Percentiles rank a stretch among this genome's conserved stretches.
Evolutionary conservation across 2,113 vertebrate genomes (phyloP).

Genomic region (Crypturellus undulatus): DNA sequence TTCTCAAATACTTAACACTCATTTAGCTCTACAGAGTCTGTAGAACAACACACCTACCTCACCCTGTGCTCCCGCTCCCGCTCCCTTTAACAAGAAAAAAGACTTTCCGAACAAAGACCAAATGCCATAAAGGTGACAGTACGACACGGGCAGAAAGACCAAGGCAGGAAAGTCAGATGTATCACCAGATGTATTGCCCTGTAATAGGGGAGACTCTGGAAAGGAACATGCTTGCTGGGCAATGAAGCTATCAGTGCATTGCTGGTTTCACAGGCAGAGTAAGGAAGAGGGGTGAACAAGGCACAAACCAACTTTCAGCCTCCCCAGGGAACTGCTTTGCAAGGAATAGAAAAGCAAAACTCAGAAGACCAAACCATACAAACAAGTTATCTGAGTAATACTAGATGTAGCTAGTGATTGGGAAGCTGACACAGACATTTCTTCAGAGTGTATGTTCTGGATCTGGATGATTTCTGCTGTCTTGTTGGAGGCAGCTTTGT

Average conservation of each 20-base stretch:
- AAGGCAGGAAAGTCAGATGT: background rate
- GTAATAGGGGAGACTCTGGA: background rate
- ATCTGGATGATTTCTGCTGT: background rate
- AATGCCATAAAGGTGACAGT: background rate
- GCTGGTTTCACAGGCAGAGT: background rate
- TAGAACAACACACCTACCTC: background rate
- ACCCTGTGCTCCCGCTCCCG: background rate
- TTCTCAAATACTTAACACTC: background rate
- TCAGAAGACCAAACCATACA: background rate
- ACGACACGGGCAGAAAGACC: background rate
- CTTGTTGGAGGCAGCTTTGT: background rate
- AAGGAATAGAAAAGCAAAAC: background rate
- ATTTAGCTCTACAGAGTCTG: background rate
- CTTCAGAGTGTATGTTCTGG: background rate
- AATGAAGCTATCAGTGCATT: background rate
- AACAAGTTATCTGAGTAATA: rapidly evolving
- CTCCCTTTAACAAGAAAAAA: slow-evolving; percentile 8
- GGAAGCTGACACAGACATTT: background rate
- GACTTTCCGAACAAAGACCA: slow-evolving; percentile 9
- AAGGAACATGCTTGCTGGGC: background rate
- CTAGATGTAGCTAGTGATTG: background rate
- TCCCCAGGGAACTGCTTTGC: background rate
- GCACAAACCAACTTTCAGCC: background rate
- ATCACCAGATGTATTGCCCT: background rate
- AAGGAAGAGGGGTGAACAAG: background rate